Evolutionary conservation across 2,797 vertebrate genomes (phyloP).

Genomic region (Tauraco hartlaubi): DNA sequence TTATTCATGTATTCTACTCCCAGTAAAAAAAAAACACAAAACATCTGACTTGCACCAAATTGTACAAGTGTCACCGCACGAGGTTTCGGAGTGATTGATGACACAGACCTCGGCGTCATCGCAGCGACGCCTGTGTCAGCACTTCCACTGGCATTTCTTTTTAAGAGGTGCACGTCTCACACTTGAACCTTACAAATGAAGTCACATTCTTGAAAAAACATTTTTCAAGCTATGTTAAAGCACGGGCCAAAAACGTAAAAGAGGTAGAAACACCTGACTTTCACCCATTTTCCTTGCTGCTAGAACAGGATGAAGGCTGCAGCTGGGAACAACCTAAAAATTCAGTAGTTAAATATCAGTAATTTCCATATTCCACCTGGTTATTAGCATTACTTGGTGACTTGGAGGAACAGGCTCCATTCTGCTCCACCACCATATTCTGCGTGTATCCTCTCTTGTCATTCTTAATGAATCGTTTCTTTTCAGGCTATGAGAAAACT

Average conservation of each 20-base stretch:
- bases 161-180: accelerated
- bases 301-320: not conserved
- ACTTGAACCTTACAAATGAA: not conserved
- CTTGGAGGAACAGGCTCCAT: accelerated
- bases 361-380: not conserved
- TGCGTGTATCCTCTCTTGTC: accelerated
- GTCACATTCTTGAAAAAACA: not conserved
- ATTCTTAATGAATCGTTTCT: not conserved
- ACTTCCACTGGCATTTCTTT: not conserved
- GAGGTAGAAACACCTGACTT: not conserved
- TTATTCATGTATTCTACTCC: not conserved
- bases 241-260: not conserved
- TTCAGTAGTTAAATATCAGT: not conserved
- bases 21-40: not conserved
- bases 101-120: not conserved
- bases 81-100: not conserved
- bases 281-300: accelerated
- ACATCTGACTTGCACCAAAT: not conserved
- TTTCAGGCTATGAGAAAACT: not conserved
- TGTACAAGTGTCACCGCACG: not conserved
- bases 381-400: too few species aligned
- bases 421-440: not conserved
- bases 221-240: not conserved
- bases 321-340: not conserved
- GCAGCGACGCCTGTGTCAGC: not conserved